Evolutionary conservation across 2,113 vertebrate species (phyloP).

Genomic region (Crotophaga sulcirostris): DNA sequence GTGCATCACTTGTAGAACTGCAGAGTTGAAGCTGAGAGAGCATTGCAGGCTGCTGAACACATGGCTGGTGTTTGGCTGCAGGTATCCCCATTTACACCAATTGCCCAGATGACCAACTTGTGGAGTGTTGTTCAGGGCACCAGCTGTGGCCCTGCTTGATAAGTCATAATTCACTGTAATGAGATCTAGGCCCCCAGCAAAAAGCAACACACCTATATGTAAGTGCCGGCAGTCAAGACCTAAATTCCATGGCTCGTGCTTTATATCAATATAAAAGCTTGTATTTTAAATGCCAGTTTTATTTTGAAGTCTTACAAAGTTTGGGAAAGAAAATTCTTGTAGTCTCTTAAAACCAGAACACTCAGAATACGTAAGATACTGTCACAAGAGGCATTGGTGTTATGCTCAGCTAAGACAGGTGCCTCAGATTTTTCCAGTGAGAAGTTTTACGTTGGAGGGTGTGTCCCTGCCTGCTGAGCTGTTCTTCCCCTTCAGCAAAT

Average conservation of each 20-base stretch:
- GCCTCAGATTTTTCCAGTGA: background rate
- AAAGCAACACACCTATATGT: background rate
- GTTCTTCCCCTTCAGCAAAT: background rate
- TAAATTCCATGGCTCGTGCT: background rate
- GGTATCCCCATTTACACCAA: background rate
- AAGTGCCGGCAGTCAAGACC: background rate
- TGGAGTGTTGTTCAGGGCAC: background rate
- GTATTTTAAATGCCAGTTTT: background rate
- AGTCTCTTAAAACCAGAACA: background rate
- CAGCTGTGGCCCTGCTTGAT: background rate
- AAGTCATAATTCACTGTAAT: background rate
- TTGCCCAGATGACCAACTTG: accelerated
- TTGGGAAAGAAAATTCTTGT: background rate
- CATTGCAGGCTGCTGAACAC: background rate
- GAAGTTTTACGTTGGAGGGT: background rate
- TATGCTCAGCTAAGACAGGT: background rate
- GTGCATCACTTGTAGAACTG: background rate
- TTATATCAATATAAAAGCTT: background rate
- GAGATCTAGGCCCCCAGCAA: background rate
- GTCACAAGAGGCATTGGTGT: background rate
- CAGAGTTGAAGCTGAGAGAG: background rate
- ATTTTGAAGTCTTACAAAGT: background rate
- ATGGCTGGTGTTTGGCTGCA: accelerated
- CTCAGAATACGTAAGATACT: background rate
- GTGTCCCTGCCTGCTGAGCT: background rate